Evolutionary conservation across 1,140 invertebrate genomes (phyloP).

Genomic region (Latrodectus geometricus): DNA sequence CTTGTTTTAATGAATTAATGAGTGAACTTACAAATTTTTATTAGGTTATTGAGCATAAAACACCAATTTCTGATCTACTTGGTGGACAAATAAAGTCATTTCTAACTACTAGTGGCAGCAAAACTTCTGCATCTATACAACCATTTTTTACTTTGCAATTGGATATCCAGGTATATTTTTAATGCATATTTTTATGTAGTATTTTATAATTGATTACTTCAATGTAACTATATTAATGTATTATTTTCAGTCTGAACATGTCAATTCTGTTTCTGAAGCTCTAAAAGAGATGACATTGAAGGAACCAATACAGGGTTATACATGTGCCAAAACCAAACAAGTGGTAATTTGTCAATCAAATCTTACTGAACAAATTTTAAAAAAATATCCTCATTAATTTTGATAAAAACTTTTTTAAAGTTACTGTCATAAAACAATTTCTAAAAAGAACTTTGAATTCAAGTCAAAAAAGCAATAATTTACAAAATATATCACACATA

Average conservation of each 20-base stretch:
- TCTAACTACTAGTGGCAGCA: constrained; percentile 80
- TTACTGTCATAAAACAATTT: too few relatives aligned
- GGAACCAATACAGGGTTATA: constrained; percentile 86
- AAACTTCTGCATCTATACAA: constrained; percentile 81
- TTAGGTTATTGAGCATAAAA: constrained; percentile 80
- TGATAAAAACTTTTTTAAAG: too few relatives aligned
- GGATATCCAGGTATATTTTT: constrained; percentile 85
- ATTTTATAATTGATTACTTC: background rate
- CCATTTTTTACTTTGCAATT: constrained; percentile 94
- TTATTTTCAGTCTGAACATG: constrained; percentile 77
- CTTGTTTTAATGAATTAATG: too few relatives aligned
- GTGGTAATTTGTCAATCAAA: constrained; percentile 63
- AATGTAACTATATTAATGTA: background rate
- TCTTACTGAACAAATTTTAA: too few relatives aligned
- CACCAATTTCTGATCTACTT: constrained; percentile 93
- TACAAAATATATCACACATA: too few relatives aligned
- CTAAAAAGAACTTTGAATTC: too few relatives aligned
- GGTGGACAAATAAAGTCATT: constrained; percentile 85
- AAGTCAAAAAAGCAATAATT: too few relatives aligned
- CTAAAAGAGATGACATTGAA: constrained; percentile 85
- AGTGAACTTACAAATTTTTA: background rate
- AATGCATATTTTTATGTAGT: background rate
- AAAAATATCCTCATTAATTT: too few relatives aligned
- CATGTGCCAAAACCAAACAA: constrained; percentile 82
- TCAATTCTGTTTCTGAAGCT: constrained; percentile 80